These are phyloP conservation scores for Heliconius aoede DNA, from an alignment of 2,888 invertebrate genomes.

Conservation along the genomic window DNA sequence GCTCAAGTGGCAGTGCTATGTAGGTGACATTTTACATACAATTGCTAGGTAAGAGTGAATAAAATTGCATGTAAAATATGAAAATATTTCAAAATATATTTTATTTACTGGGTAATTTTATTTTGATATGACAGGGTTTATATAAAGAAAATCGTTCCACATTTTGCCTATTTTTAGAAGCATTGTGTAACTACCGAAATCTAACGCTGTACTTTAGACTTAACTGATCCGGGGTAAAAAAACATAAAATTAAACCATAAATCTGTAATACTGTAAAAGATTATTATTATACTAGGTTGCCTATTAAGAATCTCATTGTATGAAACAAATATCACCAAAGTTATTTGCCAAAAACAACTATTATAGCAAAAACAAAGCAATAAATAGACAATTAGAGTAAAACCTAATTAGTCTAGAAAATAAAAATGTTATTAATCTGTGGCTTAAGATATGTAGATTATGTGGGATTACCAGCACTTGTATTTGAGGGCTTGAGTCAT, in stretches of 20 bases:
- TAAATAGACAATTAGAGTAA: slow-evolving; percentile 15
- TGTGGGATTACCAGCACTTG: slow-evolving; percentile 20
- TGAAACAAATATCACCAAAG: not conserved
- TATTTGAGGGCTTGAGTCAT: slow-evolving; percentile 6
- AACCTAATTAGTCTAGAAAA: slow-evolving; percentile 42
- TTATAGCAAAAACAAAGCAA: not conserved
- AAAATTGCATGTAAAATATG: not conserved
- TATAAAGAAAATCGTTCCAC: too few species aligned
- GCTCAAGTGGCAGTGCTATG: slow-evolving; percentile 12
- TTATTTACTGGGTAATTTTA: not conserved
- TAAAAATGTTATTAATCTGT: slow-evolving; percentile 8
- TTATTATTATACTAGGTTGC: not conserved
- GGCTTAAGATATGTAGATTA: slow-evolving; percentile 42
- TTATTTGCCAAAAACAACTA: not conserved
- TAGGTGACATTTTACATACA: slow-evolving; percentile 21
- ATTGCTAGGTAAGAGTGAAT: not conserved
- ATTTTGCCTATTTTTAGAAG: not conserved
- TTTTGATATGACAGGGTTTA: too few species aligned
- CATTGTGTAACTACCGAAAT: not conserved
- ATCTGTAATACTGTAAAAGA: not conserved
- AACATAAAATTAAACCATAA: too few species aligned
- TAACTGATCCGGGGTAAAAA: not conserved
- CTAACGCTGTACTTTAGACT: not conserved
- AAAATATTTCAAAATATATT: not conserved
- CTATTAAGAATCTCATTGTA: not conserved